These are phyloP conservation scores for Arvicanthis niloticus DNA, from an alignment of 2,113 vertebrate species.

Conservation along the genomic window DNA sequence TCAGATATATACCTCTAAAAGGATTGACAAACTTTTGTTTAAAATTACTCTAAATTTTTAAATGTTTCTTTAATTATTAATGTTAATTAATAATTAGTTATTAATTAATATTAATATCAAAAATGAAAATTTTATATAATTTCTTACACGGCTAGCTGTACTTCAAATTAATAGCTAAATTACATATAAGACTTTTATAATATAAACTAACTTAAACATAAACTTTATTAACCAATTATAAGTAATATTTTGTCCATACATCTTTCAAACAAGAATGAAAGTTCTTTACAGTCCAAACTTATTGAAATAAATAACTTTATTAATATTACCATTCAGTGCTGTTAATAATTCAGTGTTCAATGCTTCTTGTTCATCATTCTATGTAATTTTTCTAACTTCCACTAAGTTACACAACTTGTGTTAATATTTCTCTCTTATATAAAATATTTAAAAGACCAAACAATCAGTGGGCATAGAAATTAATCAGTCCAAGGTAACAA, in stretches of 20 bases:
- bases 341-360: neutral
- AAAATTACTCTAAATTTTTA: neutral
- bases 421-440: conserved; percentile 57
- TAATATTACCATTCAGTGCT: neutral
- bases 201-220: neutral
- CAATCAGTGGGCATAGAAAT: conserved; percentile 34
- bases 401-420: neutral
- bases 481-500: neutral
- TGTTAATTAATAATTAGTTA: too few relatives aligned
- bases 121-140: too few relatives aligned
- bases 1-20: neutral
- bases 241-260: neutral
- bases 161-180: neutral
- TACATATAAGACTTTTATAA: neutral
- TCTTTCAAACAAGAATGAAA: neutral
- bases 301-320: neutral
- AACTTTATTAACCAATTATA: neutral
- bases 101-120: neutral
- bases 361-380: neutral
- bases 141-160: neutral
- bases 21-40: neutral
- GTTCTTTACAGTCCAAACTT: neutral
- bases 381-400: neutral
- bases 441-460: conserved; percentile 43
- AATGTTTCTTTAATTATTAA: too few relatives aligned